Conservation (phyloP, 2,113 vertebrate species). For the Stegastes partitus region DNA sequence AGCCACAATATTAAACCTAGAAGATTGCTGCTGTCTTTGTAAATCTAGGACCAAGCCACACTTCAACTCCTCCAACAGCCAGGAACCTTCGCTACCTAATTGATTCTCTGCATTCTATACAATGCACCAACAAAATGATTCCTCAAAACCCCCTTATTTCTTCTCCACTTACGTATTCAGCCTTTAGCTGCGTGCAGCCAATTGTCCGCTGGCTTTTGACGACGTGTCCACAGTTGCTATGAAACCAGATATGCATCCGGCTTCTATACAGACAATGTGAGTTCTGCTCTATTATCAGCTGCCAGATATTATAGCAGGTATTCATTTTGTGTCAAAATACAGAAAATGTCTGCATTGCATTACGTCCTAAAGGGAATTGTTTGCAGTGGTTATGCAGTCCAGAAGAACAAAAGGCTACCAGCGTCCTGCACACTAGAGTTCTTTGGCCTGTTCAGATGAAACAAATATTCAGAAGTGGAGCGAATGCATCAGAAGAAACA, state of each 20-base stretch:
- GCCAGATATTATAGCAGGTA: slow-evolving; percentile 12
- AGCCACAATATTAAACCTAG: not conserved
- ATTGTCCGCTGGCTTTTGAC: not conserved
- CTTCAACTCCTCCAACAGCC: not conserved
- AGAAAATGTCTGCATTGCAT: not conserved
- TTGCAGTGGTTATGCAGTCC: not conserved
- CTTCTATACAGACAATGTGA: slow-evolving; percentile 10
- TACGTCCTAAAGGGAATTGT: not conserved
- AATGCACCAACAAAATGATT: not conserved
- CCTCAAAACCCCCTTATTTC: not conserved
- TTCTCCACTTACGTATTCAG: not conserved
- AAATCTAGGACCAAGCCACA: not conserved
- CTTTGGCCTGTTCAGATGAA: not conserved
- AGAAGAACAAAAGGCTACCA: not conserved
- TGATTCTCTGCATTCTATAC: not conserved
- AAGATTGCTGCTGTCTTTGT: not conserved
- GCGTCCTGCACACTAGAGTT: not conserved
- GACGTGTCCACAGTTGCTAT: slow-evolving; percentile 32
- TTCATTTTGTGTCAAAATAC: not conserved
- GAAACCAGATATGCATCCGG: slow-evolving; percentile 26
- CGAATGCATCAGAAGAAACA: not conserved
- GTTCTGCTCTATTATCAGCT: slow-evolving; percentile 16
- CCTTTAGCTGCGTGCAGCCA: not conserved
- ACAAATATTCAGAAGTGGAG: not conserved
- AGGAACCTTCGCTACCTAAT: not conserved